Conservation (phyloP, 2,797 vertebrate species). For the Falco novaeseelandiae region DNA sequence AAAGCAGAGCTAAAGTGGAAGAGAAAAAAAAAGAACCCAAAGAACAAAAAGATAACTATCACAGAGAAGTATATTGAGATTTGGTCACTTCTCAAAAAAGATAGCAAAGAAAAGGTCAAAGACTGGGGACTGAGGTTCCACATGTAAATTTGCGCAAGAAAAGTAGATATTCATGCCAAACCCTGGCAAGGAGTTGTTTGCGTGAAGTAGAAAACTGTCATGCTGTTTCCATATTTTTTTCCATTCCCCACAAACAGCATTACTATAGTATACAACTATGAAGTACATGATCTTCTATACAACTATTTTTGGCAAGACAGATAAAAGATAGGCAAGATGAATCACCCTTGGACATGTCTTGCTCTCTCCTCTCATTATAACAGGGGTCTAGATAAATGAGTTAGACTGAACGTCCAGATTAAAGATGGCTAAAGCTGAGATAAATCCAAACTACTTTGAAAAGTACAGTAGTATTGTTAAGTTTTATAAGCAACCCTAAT, state of each 20-base stretch:
- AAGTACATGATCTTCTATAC: background rate
- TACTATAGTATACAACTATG: background rate
- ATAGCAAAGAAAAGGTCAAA: background rate
- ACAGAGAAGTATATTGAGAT: background rate
- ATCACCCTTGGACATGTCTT: background rate
- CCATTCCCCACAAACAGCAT: background rate
- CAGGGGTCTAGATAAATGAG: background rate
- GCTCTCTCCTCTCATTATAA: background rate
- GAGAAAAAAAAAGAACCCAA: background rate
- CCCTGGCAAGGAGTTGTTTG: background rate
- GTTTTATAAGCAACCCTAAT: background rate
- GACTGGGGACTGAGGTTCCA: background rate
- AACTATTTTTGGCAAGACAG: background rate
- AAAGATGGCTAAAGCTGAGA: background rate
- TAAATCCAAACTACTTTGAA: background rate
- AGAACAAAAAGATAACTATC: background rate
- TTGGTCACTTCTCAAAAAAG: background rate
- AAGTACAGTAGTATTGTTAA: background rate
- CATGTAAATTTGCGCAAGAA: background rate
- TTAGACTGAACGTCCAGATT: background rate
- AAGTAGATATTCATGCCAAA: background rate
- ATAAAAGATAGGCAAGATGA: background rate
- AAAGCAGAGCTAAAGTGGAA: background rate
- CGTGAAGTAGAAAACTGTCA: background rate
- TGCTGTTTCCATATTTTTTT: background rate